Conservation (phyloP, 2,113 vertebrate species). For the Peromyscus leucopus region DNA sequence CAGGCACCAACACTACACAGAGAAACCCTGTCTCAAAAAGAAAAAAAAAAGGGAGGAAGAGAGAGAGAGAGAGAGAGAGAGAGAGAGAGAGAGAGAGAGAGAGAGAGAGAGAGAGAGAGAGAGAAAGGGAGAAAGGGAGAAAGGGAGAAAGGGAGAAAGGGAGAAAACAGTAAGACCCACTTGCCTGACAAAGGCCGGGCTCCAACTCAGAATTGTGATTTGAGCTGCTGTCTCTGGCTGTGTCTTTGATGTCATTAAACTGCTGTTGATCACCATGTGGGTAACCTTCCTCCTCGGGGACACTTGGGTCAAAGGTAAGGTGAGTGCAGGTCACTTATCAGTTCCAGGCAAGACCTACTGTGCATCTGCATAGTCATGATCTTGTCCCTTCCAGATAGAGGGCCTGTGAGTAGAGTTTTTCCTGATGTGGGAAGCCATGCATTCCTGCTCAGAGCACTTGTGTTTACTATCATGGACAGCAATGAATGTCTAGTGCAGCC, state of each 20-base stretch:
- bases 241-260: background rate
- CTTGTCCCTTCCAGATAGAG: background rate
- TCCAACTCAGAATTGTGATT: background rate
- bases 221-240: background rate
- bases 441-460: background rate
- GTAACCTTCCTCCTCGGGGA: background rate
- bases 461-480: background rate
- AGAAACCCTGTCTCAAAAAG: too few species aligned
- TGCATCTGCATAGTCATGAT: background rate
- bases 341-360: background rate
- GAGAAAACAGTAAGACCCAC: background rate
- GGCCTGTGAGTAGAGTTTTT: background rate
- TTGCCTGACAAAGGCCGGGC: background rate
- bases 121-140: too few species aligned
- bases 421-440: background rate
- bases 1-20: too few species aligned
- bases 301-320: background rate
- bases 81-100: too few species aligned
- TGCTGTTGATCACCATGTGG: background rate
- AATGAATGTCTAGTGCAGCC: background rate
- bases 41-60: too few species aligned
- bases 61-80: background rate
- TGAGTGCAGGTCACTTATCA: background rate
- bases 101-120: background rate
- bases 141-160: too few species aligned